phyloP scores from a whole-genome alignment of 1,140 invertebrate species.

The Acromyrmex charruanus region DNA sequence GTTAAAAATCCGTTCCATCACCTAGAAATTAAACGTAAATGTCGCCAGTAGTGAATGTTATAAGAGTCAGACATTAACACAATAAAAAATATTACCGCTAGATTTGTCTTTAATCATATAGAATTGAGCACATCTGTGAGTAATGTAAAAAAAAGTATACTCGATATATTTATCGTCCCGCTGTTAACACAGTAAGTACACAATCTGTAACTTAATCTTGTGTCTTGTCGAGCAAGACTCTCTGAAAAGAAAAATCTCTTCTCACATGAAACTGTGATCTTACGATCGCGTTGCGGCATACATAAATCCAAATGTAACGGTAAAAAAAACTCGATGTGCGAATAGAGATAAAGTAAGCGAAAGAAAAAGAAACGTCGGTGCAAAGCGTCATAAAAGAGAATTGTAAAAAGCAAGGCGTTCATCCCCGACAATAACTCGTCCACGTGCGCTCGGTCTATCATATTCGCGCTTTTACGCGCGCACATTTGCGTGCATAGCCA shows the following conservation, averaged over 20 bases:
- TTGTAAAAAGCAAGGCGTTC: conserved; percentile 41
- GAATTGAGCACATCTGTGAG: not conserved
- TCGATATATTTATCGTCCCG: not conserved
- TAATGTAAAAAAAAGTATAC: not conserved
- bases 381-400: conserved; percentile 37
- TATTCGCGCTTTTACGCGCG: conserved; percentile 54
- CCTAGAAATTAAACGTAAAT: not conserved
- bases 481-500: conserved; percentile 44
- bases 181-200: conserved; percentile 6
- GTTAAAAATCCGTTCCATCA: not conserved
- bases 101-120: not conserved
- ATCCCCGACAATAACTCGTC: conserved; percentile 46
- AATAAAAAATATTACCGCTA: not conserved
- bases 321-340: conserved; percentile 37
- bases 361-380: not conserved
- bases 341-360: conserved; percentile 14
- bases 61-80: not conserved
- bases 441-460: conserved; percentile 50
- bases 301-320: conserved; percentile 52
- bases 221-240: conserved; percentile 11
- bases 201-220: conserved; percentile 38
- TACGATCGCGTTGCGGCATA: conserved; percentile 38
- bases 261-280: conserved; percentile 26
- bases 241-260: conserved; percentile 8
- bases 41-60: not conserved